Evolutionary conservation across 2,797 vertebrate genomes (phyloP).

Genomic region (Sebastes glaucus): DNA sequence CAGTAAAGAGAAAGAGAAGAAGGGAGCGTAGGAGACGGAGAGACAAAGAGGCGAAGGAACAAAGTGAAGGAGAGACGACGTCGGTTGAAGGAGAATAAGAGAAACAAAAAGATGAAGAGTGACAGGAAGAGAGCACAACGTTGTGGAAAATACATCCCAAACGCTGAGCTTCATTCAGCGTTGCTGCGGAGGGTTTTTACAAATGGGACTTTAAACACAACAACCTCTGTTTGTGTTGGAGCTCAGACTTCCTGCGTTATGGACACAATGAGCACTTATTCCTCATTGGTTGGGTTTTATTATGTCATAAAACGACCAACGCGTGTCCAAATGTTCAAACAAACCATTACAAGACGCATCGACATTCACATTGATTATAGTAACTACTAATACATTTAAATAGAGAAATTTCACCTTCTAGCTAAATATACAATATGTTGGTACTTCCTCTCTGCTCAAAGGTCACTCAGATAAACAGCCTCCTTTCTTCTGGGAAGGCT

Average conservation of each 20-base stretch:
- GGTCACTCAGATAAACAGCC: too few species aligned
- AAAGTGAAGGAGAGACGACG: slow-evolving; percentile 11
- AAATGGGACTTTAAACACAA: background rate
- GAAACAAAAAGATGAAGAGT: background rate
- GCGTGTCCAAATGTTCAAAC: background rate
- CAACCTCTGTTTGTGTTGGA: background rate
- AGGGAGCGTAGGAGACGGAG: background rate
- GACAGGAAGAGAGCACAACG: slow-evolving; percentile 31
- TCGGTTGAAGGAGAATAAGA: slow-evolving; percentile 3
- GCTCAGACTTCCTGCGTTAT: background rate
- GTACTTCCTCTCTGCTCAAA: background rate
- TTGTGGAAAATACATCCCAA: background rate
- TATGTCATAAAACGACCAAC: background rate
- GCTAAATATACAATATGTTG: too few species aligned
- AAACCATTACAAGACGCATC: too few species aligned
- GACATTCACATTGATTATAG: too few species aligned
- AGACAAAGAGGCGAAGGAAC: slow-evolving; percentile 9
- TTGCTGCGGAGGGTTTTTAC: background rate
- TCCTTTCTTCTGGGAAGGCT: too few species aligned
- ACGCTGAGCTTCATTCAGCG: background rate
- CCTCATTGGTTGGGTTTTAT: background rate
- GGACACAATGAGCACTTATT: too few species aligned
- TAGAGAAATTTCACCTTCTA: too few species aligned
- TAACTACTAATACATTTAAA: too few species aligned
- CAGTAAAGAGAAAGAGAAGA: background rate